Evolutionary conservation across 1,140 invertebrate species (phyloP).

Genomic region (Drosophila seguyi): DNA sequence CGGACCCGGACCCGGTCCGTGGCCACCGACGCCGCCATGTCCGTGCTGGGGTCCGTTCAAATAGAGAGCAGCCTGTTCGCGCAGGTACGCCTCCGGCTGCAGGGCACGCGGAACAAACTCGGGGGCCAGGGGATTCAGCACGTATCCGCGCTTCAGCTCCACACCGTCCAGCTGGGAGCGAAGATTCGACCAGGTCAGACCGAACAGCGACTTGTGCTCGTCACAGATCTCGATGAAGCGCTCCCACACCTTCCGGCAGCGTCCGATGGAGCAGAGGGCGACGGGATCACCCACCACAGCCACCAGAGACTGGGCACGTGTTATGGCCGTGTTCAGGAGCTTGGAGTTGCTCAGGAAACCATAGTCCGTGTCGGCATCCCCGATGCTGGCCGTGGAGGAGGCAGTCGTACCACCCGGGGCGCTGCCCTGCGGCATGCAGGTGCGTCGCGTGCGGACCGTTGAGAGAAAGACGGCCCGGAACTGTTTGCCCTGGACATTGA

Average conservation of each 20-base stretch:
- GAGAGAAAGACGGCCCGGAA: constrained; percentile 94
- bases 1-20: constrained; percentile 56
- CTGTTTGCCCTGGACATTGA: constrained; percentile 96
- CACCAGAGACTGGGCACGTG: constrained; percentile 94
- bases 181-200: constrained; percentile 90
- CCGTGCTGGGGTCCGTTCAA: constrained; percentile 62
- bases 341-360: constrained; percentile 95
- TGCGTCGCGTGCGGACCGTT: constrained; percentile 92
- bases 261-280: constrained; percentile 92
- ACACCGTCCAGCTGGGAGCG: constrained; percentile 90
- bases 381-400: constrained; percentile 69
- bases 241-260: constrained; percentile 94
- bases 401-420: constrained; percentile 52
- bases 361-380: constrained; percentile 90
- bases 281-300: constrained; percentile 95
- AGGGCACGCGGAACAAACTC: constrained; percentile 91
- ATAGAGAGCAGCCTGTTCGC: constrained; percentile 78
- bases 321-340: constrained; percentile 94
- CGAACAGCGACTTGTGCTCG: constrained; percentile 91
- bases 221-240: constrained; percentile 91
- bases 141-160: constrained; percentile 90
- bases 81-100: constrained; percentile 85
- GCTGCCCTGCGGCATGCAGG: constrained; percentile 87
- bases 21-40: constrained; percentile 45
- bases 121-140: constrained; percentile 92